Base-by-base conservation (phyloP, 2,113 vertebrate species). In the Heterotis niloticus region DNA sequence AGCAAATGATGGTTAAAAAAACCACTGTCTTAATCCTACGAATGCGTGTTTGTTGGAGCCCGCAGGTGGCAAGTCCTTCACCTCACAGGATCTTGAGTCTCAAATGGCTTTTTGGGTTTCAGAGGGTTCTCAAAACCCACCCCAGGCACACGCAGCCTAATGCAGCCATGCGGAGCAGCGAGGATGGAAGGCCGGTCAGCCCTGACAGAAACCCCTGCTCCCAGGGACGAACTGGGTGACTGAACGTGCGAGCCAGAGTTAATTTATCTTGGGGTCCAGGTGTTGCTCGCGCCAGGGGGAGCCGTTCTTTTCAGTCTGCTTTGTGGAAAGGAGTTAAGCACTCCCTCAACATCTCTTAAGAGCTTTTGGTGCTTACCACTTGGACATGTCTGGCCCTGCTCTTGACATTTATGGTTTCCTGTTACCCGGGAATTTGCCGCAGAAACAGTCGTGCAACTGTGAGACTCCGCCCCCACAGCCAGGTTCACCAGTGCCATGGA, bases 271-370 rank as follows among this genome's bases (percentile, higher is more conserved):
- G 17, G 57, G 79, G 66, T 34, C 77, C 54, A 75, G 77, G 66
- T 76, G 79, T 66, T 78, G 78, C 72, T 78, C 73, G 72, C 80
- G 68, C 51, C 68, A 59, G 77, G 78, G 72, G 81, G 75, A 84
- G 81, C 60, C 82, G 82, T 80, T 86, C 86, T 82, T 81, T 81
- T 84, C 65, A 79, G 77, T 83, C 57, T 79, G 79, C 79, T 67
- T 71, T 77, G 75, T 69, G 44, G 70, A 80, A 85, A 82, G 86
- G 77, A 74, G 83, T 78, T 82, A 82, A 84, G 75, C 64, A 44
- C 51, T 83, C 64, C 78, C 83, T 74, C 72, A 23, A 81, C 82
- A 80, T 73, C 62, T 59, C 62, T 81, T 72, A 81, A 72, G 56
- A 82, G 78, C 81, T 80, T 72, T 83, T 78, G 74, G 71, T 76